Percentiles rank a stretch among this genome's conserved stretches.
phyloP scores from a whole-genome alignment of 2,797 vertebrate species.

The Pempheris klunzingeri region DNA sequence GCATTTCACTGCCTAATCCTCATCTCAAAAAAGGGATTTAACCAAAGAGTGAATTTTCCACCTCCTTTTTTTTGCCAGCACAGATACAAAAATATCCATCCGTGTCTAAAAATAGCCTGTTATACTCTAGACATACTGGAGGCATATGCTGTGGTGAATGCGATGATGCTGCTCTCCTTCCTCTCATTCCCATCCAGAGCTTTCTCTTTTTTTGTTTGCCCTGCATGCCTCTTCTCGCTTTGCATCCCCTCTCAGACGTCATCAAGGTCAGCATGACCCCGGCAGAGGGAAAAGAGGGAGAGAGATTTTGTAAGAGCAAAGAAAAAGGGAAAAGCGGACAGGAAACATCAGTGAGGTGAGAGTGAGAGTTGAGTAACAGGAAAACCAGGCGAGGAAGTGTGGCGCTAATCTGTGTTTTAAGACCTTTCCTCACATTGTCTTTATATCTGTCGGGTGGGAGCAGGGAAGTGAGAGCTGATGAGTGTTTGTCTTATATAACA shows the following conservation, averaged over 20 bases:
- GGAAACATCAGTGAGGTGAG: slow-evolving; percentile 8
- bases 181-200: slow-evolving; percentile 12
- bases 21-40: slow-evolving; percentile 67
- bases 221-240: not conserved
- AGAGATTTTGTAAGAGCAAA: slow-evolving; percentile 2
- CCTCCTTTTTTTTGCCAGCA: slow-evolving; percentile 55
- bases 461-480: slow-evolving; percentile 40
- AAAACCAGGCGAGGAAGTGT: slow-evolving; percentile 30
- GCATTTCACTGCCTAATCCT: slow-evolving; percentile 67
- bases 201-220: not conserved
- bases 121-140: slow-evolving; percentile 55
- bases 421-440: slow-evolving; percentile 68
- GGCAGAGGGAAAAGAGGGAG: not conserved
- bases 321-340: not conserved
- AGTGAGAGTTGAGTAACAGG: slow-evolving; percentile 13
- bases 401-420: slow-evolving; percentile 39
- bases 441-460: slow-evolving; percentile 45
- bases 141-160: slow-evolving; percentile 50
- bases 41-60: slow-evolving; percentile 61
- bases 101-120: slow-evolving; percentile 74
- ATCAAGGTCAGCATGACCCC: slow-evolving; percentile 63
- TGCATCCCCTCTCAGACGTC: slow-evolving; percentile 21
- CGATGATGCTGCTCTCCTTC: slow-evolving; percentile 6
- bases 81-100: slow-evolving; percentile 69
- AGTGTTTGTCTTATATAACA: slow-evolving; percentile 50